Conservation (phyloP, 1,140 invertebrate species). For the Eciton burchellii region DNA sequence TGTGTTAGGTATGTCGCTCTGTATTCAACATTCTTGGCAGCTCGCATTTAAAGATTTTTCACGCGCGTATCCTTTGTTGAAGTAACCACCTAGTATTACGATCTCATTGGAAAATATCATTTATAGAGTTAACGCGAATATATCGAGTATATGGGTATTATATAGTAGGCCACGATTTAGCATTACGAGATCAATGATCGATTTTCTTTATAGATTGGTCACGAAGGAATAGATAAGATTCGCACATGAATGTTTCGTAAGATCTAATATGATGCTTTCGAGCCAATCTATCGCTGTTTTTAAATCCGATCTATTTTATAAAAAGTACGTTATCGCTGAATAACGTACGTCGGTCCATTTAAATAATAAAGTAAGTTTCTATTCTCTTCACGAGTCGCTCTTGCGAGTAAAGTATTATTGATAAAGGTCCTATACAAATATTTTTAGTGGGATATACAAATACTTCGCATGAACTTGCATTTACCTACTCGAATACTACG, state of each 20-base stretch:
- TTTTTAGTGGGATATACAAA: slow-evolving; percentile 48
- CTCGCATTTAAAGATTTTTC: slow-evolving; percentile 57
- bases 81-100: slow-evolving; percentile 78
- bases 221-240: neutral
- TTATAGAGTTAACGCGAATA: slow-evolving; percentile 72
- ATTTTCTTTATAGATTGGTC: slow-evolving; percentile 31
- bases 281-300: slow-evolving; percentile 38
- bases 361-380: slow-evolving; percentile 10
- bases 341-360: slow-evolving; percentile 9
- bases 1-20: slow-evolving; percentile 50
- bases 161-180: slow-evolving; percentile 65
- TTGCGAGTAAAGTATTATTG: slow-evolving; percentile 45
- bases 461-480: slow-evolving; percentile 51
- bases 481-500: slow-evolving; percentile 24
- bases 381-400: slow-evolving; percentile 11
- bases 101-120: slow-evolving; percentile 77
- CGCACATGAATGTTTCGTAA: neutral
- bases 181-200: slow-evolving; percentile 37
- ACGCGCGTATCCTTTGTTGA: slow-evolving; percentile 62
- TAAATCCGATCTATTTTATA: slow-evolving; percentile 21
- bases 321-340: slow-evolving; percentile 53
- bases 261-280: slow-evolving; percentile 18
- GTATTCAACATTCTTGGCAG: slow-evolving; percentile 64
- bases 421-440: slow-evolving; percentile 50
- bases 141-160: slow-evolving; percentile 74